Conservation (phyloP, 2,113 vertebrate genomes). For the Mobula birostris region DNA sequence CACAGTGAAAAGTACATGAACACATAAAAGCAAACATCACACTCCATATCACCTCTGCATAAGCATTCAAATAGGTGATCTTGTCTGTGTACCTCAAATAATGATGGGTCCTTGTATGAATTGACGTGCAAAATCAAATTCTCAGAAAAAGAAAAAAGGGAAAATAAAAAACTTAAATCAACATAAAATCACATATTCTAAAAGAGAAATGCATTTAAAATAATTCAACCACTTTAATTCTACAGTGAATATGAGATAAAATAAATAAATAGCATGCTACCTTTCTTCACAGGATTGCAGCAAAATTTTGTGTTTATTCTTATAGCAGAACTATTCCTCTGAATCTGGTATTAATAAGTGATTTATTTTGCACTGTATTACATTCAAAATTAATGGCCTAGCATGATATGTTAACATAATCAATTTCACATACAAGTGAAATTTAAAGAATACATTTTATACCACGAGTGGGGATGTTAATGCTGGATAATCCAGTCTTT, state of each 20-base stretch:
- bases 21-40: background rate
- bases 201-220: background rate
- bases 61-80: slow-evolving; percentile 21
- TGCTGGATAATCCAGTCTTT: slow-evolving; percentile 3
- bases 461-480: background rate
- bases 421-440: background rate
- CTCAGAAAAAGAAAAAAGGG: slow-evolving; percentile 60
- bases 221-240: background rate
- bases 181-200: background rate
- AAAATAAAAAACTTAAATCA: background rate
- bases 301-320: background rate
- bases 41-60: slow-evolving; percentile 32
- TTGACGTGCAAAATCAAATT: slow-evolving; percentile 77
- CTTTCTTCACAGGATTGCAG: background rate
- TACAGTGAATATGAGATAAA: background rate
- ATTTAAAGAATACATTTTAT: background rate
- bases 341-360: slow-evolving; percentile 1
- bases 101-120: slow-evolving; percentile 68
- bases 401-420: background rate
- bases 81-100: slow-evolving; percentile 68
- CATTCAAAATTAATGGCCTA: background rate
- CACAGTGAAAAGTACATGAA: slow-evolving; percentile 7
- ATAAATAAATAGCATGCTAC: background rate
- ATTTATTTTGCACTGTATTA: background rate
- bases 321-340: background rate